A percentile compares a stretch with the other conserved stretches of the same genome.
Evolutionary conservation across 2,113 vertebrate species (phyloP).

Genomic region (Dolichotis patagonum): DNA sequence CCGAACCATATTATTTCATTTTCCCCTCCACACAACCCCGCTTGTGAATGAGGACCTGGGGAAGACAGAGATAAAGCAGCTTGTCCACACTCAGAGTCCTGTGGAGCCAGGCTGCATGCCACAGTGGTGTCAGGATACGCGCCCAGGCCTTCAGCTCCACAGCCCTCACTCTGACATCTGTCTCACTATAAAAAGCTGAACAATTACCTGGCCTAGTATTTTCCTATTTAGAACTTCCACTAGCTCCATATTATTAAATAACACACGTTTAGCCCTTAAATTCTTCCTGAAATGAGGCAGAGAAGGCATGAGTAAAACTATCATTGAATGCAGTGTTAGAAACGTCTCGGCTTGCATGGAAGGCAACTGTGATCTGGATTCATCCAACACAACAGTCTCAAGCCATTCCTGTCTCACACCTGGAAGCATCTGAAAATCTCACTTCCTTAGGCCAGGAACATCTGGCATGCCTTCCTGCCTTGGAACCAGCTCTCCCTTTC

Average conservation of each 20-base stretch:
- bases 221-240: background rate
- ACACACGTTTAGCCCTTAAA: background rate
- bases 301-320: background rate
- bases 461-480: background rate
- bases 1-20: background rate
- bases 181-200: background rate
- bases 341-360: background rate
- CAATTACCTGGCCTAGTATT: background rate
- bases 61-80: background rate
- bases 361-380: background rate
- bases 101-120: background rate
- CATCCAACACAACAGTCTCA: background rate
- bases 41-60: background rate
- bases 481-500: background rate
- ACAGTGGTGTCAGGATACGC: background rate
- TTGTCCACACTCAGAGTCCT: background rate
- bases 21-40: background rate
- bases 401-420: background rate
- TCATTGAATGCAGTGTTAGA: background rate
- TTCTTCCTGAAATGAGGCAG: slow-evolving; percentile 17
- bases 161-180: background rate
- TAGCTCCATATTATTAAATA: background rate
- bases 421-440: background rate
- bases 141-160: background rate
- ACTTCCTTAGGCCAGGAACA: background rate